Percentiles rank a stretch among this genome's conserved stretches.
Conservation (phyloP, 2,113 vertebrate species). For the Trinectes maculatus region DNA sequence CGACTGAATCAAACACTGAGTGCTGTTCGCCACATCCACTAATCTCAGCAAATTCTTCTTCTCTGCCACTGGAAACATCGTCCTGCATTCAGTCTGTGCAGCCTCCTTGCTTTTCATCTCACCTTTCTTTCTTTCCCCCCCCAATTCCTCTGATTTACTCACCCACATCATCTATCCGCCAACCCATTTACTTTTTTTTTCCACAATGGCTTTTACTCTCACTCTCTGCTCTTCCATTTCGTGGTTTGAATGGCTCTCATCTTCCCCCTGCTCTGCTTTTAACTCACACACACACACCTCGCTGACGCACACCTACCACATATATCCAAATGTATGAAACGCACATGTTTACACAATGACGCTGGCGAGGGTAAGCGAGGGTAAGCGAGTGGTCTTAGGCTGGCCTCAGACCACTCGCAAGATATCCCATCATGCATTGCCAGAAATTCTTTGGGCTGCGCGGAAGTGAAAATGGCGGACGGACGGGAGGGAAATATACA, state of each 20-base stretch:
- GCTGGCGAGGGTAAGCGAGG: no score
- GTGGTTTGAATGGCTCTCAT: slow-evolving; percentile 39
- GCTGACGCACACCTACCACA: background rate
- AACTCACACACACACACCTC: background rate
- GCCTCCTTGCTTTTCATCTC: slow-evolving; percentile 53
- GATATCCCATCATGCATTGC: no score
- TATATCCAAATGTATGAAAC: no score
- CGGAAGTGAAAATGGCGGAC: no score
- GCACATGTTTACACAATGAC: no score
- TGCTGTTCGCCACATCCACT: slow-evolving; percentile 41
- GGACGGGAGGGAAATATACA: no score
- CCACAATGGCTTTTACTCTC: slow-evolving; percentile 37
- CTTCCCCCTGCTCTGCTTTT: slow-evolving; percentile 8
- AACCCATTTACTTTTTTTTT: background rate
- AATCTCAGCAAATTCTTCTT: slow-evolving; percentile 44
- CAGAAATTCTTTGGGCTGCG: no score
- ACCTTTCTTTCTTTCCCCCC: background rate
- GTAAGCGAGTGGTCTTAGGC: no score
- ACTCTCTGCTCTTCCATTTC: slow-evolving; percentile 25
- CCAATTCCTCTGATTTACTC: slow-evolving; percentile 43
- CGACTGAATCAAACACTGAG: slow-evolving; percentile 27
- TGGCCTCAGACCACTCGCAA: no score
- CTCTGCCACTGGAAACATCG: slow-evolving; percentile 47
- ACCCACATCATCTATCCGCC: slow-evolving; percentile 44
- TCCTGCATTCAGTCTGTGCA: slow-evolving; percentile 45